Base-by-base conservation (phyloP, 2,113 vertebrate genomes). In the Pardalotus punctatus region DNA sequence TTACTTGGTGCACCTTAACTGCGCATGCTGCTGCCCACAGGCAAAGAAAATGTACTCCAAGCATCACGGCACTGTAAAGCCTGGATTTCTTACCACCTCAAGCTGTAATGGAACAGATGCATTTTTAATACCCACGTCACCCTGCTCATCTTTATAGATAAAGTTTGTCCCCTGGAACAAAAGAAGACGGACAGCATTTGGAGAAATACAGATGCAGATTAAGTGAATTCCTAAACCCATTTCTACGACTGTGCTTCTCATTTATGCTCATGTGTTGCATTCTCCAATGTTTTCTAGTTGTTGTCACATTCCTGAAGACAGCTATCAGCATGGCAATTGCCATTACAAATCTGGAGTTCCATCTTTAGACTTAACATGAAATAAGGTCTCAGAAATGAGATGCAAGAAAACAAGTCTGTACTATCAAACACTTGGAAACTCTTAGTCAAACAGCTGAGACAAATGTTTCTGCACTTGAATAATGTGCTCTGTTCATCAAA, bases 391-490 rank as follows among this genome's bases (percentile, higher is more conserved):
- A 54, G 62, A 90, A 93, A 86, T 48, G 19, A 92, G 64, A 83
- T 43, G n/a, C 67, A 90, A 70, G 61, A 56, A 87, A 86, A 88
- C 85, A 79, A 91, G 65, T 11, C 81, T 64, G 51, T 36, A 40
- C 80, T 38, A 81, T 61, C 25, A 79, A 84, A 91, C 67, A 74
- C 50, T 95, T 92, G 95, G 93, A 94, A 96, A 94, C 77, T 95
- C 82, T 94, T 60, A 88, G 60, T 92, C 88, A 93, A 95, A 86
- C 72, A 96, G 88, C 92, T 71, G 90, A 96, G 67, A 92, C 62
- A 62, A 62, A 88, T 58, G 60, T 62, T 95, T 79, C 90, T 58
- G 11, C 43, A 40, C 72, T 88, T 51, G 5, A 90, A 78, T 51
- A 86, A 88, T 24, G n/a, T 15, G 43, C 61, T 88, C 82, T 53